These are phyloP conservation scores for Pegea sp. DNA, from an alignment of 23 tunicate species.

Conservation along the genomic window DNA sequence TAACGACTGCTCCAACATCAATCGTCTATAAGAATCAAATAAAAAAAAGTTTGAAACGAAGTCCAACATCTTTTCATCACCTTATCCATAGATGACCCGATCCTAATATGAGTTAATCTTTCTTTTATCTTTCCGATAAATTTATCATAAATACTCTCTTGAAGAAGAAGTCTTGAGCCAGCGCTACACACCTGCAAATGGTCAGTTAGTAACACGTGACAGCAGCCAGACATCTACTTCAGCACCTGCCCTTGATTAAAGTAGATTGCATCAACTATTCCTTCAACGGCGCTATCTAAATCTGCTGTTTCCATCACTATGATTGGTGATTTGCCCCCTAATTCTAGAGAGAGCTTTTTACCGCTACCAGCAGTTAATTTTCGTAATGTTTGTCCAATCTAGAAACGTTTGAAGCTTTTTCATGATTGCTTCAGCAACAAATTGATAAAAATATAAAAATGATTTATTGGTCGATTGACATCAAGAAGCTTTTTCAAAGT, in stretches of 20 bases:
- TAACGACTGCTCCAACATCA: constrained; percentile 92
- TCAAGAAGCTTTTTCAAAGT: not conserved
- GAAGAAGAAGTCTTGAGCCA: constrained; percentile 72
- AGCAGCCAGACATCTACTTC: not conserved
- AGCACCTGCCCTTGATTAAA: constrained; percentile 90
- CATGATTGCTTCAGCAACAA: not conserved
- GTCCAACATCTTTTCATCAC: constrained; percentile 6
- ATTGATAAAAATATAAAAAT: not conserved
- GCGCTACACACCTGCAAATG: constrained; percentile 83
- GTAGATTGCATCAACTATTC: constrained; percentile 85
- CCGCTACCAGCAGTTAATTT: constrained; percentile 81
- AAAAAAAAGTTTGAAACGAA: not conserved
- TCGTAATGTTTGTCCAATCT: constrained; percentile 74
- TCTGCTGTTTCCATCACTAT: constrained; percentile 86
- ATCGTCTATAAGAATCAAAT: constrained; percentile 15
- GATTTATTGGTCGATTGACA: not conserved
- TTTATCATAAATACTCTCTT: constrained; percentile 76
- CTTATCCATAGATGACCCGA: constrained; percentile 90
- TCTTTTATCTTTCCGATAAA: constrained; percentile 46
- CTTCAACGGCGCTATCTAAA: constrained; percentile 86
- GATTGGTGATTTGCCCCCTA: constrained; percentile 91
- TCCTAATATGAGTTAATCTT: constrained; percentile 62
- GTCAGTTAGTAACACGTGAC: not conserved
- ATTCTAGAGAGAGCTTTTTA: constrained; percentile 74
- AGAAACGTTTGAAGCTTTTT: not conserved